phyloP scores from a whole-genome alignment of 1,140 invertebrate species.

The Eumaeus atala region DNA sequence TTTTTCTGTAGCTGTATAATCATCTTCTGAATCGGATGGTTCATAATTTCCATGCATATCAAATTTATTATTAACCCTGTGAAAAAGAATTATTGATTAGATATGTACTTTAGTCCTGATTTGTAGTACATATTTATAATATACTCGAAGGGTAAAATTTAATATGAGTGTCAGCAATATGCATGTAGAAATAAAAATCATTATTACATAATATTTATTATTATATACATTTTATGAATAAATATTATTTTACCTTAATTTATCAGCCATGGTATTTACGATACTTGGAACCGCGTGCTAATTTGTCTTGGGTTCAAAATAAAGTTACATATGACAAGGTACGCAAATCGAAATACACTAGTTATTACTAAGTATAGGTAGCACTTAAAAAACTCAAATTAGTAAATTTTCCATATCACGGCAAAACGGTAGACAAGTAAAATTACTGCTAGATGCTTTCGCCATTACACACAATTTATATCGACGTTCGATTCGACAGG shows the following conservation, averaged over 20 bases:
- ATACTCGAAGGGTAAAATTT: too few relatives aligned
- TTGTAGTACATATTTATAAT: too few relatives aligned
- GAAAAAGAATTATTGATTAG: slow-evolving; percentile 24
- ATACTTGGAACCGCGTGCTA: slow-evolving; percentile 6
- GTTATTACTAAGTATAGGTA: too few relatives aligned
- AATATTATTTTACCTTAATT: slow-evolving; percentile 35
- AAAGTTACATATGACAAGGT: not conserved
- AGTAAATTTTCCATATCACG: too few relatives aligned
- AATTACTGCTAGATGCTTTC: not conserved
- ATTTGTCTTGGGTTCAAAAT: not conserved
- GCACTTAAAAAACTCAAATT: too few relatives aligned
- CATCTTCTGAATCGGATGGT: slow-evolving; percentile 81
- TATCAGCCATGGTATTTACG: slow-evolving; percentile 33
- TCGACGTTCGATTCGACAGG: not conserved
- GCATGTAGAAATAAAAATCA: too few relatives aligned
- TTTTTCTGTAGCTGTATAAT: slow-evolving; percentile 79
- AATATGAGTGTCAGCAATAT: too few relatives aligned
- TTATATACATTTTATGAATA: too few relatives aligned
- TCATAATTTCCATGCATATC: slow-evolving; percentile 75
- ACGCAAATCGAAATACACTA: too few relatives aligned
- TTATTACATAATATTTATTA: too few relatives aligned
- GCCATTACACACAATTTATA: slow-evolving; percentile 5
- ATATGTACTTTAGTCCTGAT: too few relatives aligned
- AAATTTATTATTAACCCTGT: slow-evolving; percentile 57
- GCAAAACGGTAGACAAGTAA: not conserved